Base-by-base conservation (phyloP, 2,888 invertebrate genomes). In the Troglohyphantes excavatus region DNA sequence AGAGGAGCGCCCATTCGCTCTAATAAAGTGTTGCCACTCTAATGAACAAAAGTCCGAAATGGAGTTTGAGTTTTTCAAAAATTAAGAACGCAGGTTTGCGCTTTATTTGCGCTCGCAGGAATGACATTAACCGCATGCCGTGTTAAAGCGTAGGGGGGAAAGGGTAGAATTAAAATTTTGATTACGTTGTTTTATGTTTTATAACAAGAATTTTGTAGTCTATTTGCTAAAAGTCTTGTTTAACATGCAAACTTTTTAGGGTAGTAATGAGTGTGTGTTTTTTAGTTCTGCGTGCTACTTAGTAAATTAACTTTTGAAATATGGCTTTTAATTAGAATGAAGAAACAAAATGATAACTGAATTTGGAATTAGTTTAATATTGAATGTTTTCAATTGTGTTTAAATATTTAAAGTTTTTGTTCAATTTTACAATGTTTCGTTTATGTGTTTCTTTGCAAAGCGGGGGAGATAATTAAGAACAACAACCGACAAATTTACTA, bases 11-110 rank as follows among this genome's bases (percentile, higher is more conserved):
- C n/a, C 76, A 68, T 68, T 85, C 70, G 72, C 86, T 76, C 78
- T 86, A 86, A 86, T 86, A 86, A 86, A 86, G 86, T 86, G 86
- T 86, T 86, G 86, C 86, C 79, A 86, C 19, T 82, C 73, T 88
- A 88, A 88, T 82, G 88, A 88, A 88, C 82, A 88, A 88, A 39
- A 88, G 88, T 88, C 81, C 75, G 76, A 63, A 78, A 63, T 68
- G 29, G 13, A 33, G 68, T 39, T 78, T 78, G 59, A 59, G 75
- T 59, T 75, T 59, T 75, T 75, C 0, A 33, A 59, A 29, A 75
- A 53, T 59, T 75, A n/a, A 27, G 3, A 75, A 75, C 21, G 19
- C 29, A 59, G 19, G 5, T 27, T 21, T 59, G n/a, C 1, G 11
- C 29, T 26, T 46, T 46, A 39, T 29, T 75, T 59, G n/a, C 53